Conservation (phyloP, 2,888 invertebrate species). For the Spisula subtruncata region DNA sequence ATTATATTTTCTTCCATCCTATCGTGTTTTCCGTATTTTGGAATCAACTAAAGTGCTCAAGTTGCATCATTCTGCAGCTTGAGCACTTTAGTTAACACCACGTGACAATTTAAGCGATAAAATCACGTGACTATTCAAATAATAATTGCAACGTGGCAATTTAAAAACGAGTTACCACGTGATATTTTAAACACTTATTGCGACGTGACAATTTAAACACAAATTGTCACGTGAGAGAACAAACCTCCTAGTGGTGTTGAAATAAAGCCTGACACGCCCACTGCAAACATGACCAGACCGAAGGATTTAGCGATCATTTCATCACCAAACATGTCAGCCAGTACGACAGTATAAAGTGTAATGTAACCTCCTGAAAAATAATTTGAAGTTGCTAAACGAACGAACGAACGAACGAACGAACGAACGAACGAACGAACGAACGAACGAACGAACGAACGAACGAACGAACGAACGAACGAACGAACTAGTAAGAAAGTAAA, state of each 20-base stretch:
- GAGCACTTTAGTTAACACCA: too few relatives aligned
- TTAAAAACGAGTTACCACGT: background rate
- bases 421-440: too few relatives aligned
- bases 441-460: too few relatives aligned
- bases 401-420: too few relatives aligned
- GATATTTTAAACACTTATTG: background rate
- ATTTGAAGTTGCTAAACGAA: too few relatives aligned
- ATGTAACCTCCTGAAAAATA: conserved; percentile 93
- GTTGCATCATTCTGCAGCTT: too few relatives aligned
- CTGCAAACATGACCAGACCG: conserved; percentile 95
- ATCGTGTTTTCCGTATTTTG: too few relatives aligned
- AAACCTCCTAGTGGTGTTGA: conserved; percentile 97
- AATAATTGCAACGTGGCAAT: background rate
- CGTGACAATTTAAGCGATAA: background rate
- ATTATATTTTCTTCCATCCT: too few relatives aligned
- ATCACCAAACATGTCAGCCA: conserved; percentile 96
- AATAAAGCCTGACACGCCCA: conserved; percentile 96
- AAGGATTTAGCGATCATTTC: conserved; percentile 97
- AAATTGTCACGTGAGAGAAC: too few relatives aligned
- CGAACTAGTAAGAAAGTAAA: too few relatives aligned
- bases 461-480: too few relatives aligned
- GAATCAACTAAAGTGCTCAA: too few relatives aligned
- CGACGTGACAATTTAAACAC: background rate
- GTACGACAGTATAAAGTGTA: conserved; percentile 96
- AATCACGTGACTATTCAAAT: background rate